Evolutionary conservation across 2,113 vertebrate genomes (phyloP).

Genomic region (Heloderma charlesbogerti): DNA sequence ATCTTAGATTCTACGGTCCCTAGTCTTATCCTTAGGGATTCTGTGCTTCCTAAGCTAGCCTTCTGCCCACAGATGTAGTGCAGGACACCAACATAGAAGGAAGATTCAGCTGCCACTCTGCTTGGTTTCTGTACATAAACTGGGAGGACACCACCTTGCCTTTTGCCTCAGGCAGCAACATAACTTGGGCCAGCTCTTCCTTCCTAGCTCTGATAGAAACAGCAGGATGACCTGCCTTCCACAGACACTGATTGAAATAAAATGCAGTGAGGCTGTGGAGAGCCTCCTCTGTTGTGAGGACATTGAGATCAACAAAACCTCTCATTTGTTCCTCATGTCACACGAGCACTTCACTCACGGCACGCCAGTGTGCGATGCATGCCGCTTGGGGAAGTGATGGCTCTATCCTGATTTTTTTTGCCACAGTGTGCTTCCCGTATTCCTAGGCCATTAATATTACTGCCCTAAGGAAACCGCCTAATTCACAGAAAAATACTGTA

Average conservation of each 20-base stretch:
- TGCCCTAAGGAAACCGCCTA: conserved; percentile 39
- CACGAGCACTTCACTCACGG: background rate
- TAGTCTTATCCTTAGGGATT: no score
- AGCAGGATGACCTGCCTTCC: background rate
- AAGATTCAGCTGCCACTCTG: no score
- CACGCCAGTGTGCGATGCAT: background rate
- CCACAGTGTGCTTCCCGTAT: background rate
- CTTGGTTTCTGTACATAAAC: no score
- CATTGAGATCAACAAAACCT: no score
- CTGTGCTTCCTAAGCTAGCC: no score
- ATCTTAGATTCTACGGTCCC: no score
- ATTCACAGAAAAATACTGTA: background rate
- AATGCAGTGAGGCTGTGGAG: no score
- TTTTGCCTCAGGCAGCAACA: no score
- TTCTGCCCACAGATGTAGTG: no score
- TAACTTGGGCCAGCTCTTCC: no score
- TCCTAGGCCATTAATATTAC: background rate
- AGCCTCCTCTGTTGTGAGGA: background rate
- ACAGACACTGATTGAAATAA: background rate
- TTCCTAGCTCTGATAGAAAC: background rate
- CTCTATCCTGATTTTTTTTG: background rate
- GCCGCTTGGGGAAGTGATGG: background rate
- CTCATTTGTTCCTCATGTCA: background rate
- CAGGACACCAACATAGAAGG: no score
- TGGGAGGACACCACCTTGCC: no score